These are phyloP conservation scores for Parnassius glacialis DNA, from an alignment of 2,888 invertebrate genomes.

Conservation along the genomic window DNA sequence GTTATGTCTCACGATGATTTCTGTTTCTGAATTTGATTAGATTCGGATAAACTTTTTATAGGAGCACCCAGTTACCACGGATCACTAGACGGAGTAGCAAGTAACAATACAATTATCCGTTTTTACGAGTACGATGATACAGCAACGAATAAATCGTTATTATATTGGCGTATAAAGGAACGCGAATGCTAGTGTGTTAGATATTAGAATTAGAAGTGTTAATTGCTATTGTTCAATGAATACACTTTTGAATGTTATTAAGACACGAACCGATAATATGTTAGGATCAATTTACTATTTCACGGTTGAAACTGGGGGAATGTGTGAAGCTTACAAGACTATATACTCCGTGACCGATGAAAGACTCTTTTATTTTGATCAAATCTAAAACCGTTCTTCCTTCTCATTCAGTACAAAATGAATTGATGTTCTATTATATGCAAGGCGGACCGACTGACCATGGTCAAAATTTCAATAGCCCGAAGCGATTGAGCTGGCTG, in stretches of 20 bases:
- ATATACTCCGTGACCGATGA: conserved; percentile 24
- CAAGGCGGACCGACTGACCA: conserved; percentile 57
- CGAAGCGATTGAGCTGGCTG: conserved; percentile 63
- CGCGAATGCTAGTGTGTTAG: too few species aligned
- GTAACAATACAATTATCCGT: too few species aligned
- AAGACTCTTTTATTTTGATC: conserved; percentile 30
- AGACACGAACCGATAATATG: conserved; percentile 47
- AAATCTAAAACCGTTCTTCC: conserved; percentile 33
- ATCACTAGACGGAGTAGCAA: too few species aligned
- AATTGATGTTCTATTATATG: conserved; percentile 71
- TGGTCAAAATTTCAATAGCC: conserved; percentile 76
- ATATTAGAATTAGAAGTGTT: too few species aligned
- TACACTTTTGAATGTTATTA: conserved; percentile 40
- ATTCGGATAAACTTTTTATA: too few species aligned
- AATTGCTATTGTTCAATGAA: too few species aligned
- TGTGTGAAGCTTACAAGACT: conserved; percentile 25
- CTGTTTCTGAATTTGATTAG: too few species aligned
- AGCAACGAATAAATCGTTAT: too few species aligned
- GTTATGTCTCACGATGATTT: too few species aligned
- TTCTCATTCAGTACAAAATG: conserved; percentile 50
- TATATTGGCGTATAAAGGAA: too few species aligned
- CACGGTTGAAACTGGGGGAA: conserved; percentile 35
- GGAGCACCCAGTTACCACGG: too few species aligned
- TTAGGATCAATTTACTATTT: conserved; percentile 46
- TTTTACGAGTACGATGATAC: too few species aligned